A percentile compares a stretch with the other conserved stretches of the same genome.
Evolutionary conservation across 2,113 vertebrate species (phyloP).

Genomic region (Tautogolabrus adspersus): DNA sequence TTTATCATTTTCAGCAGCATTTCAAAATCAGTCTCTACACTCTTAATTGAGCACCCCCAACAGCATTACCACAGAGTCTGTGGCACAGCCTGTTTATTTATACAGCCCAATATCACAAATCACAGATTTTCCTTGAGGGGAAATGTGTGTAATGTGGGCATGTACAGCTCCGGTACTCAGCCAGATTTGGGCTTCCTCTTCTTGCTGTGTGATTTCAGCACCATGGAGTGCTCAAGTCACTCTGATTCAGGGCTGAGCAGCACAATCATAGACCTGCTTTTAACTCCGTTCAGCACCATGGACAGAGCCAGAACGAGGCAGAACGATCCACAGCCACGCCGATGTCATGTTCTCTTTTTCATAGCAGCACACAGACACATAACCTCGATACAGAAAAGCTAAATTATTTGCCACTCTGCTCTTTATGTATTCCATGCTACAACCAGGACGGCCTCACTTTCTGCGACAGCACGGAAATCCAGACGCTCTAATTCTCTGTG

Average conservation of each 20-base stretch:
- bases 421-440: slow-evolving; percentile 13
- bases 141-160: background rate
- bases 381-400: background rate
- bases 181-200: background rate
- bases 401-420: slow-evolving; percentile 16
- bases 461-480: slow-evolving; percentile 13
- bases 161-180: background rate
- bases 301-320: slow-evolving; percentile 14
- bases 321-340: slow-evolving; percentile 13
- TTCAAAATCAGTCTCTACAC: too few species aligned
- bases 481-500: background rate
- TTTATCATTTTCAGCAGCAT: background rate
- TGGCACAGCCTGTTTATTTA: background rate
- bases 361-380: slow-evolving; percentile 5
- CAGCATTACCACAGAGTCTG: too few species aligned
- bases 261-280: slow-evolving; percentile 1
- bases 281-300: slow-evolving; percentile 16
- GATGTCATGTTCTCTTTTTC: slow-evolving; percentile 11
- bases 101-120: background rate
- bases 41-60: too few species aligned
- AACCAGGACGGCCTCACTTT: slow-evolving; percentile 5
- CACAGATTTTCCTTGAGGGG: background rate
- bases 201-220: background rate
- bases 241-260: background rate
- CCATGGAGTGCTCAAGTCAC: slow-evolving; percentile 6